These are phyloP conservation scores for Xerus inauris DNA, from an alignment of 2,113 vertebrate species.

Conservation along the genomic window DNA sequence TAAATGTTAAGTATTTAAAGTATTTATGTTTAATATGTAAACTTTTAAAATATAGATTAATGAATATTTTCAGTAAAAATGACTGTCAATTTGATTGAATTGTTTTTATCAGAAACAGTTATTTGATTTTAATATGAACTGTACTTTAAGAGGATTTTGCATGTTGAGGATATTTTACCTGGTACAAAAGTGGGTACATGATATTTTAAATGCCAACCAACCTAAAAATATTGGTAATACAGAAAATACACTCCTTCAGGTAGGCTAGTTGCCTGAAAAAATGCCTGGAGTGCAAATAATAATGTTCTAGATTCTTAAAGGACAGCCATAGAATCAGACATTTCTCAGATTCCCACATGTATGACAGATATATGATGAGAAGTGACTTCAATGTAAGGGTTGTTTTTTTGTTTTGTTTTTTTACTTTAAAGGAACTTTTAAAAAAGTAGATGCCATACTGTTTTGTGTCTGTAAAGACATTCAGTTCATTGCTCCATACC, in stretches of 20 bases:
- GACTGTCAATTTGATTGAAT: background rate
- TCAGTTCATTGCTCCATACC: background rate
- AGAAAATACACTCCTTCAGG: background rate
- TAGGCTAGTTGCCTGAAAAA: background rate
- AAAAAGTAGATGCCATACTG: background rate
- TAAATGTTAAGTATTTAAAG: slow-evolving; percentile 14
- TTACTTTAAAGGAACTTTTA: background rate
- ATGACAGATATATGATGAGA: background rate
- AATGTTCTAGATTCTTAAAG: background rate
- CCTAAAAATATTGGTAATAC: background rate
- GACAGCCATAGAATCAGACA: background rate
- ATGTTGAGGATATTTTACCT: slow-evolving; percentile 44
- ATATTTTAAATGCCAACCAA: background rate
- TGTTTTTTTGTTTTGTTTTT: background rate
- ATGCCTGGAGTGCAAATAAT: background rate
- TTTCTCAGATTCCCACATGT: background rate
- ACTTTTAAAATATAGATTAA: too few relatives aligned
- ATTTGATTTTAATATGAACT: slow-evolving; percentile 29
- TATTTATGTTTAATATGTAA: slow-evolving; percentile 22
- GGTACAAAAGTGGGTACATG: background rate
- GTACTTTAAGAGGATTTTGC: background rate
- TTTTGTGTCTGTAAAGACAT: background rate
- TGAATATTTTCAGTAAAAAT: slow-evolving; percentile 23
- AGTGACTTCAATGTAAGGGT: background rate
- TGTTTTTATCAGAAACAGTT: slow-evolving; percentile 43